Percentiles rank a stretch among this genome's conserved stretches.
Evolutionary conservation across 2,888 invertebrate species (phyloP).

Genomic region (Polymixis flavicincta): DNA sequence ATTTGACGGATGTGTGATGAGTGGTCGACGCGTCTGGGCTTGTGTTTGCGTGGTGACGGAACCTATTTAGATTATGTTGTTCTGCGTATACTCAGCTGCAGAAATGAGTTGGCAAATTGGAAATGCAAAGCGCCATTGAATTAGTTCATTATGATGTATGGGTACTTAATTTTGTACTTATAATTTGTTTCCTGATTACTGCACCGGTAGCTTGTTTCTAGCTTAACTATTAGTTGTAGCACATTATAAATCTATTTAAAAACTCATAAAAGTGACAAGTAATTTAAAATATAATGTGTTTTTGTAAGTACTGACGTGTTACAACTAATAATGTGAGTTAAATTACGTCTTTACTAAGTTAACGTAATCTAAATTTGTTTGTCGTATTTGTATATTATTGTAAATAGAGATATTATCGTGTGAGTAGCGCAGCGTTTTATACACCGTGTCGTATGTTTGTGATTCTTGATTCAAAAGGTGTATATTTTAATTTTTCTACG

Average conservation of each 20-base stretch:
- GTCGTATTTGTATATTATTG: constrained; percentile 80
- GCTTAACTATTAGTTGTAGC: constrained; percentile 46
- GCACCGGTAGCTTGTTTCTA: constrained; percentile 56
- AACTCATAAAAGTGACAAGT: constrained; percentile 44
- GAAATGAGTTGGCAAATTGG: constrained; percentile 57
- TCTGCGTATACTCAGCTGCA: constrained; percentile 76
- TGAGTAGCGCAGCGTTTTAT: constrained; percentile 71
- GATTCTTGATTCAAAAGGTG: constrained; percentile 79
- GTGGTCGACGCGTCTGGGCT: constrained; percentile 68
- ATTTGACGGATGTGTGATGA: constrained; percentile 74
- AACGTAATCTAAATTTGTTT: constrained; percentile 60
- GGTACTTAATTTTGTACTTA: constrained; percentile 51
- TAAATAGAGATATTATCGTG: constrained; percentile 77
- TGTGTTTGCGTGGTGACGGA: constrained; percentile 57
- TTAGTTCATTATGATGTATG: constrained; percentile 29
- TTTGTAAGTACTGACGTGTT: constrained; percentile 29
- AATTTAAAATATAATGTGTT: constrained; percentile 38
- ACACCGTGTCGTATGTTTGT: constrained; percentile 79
- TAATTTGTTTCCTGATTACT: constrained; percentile 61
- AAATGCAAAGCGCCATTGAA: constrained; percentile 49
- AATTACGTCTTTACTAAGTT: constrained; percentile 23
- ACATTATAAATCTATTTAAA: constrained; percentile 52
- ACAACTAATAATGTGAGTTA: constrained; percentile 37
- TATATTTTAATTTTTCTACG: constrained; percentile 78
- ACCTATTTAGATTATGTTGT: constrained; percentile 77